Base-by-base conservation (phyloP, 2,113 vertebrate species). In the Grammomys dolichurus region DNA sequence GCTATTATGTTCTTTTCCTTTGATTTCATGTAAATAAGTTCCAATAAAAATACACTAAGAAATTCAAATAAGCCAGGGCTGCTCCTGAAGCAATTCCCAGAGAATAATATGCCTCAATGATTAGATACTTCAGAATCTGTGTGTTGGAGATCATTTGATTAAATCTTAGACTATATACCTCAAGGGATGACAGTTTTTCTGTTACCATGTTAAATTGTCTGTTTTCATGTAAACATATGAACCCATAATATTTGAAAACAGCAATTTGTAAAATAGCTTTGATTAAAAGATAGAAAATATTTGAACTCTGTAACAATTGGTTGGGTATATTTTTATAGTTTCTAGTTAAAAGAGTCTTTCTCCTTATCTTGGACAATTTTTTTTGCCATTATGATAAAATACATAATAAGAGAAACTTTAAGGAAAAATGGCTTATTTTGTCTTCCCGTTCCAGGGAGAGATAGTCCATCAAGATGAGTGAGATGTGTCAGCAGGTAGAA, bases 21-120 rank as follows among this genome's bases (percentile, higher is more conserved):
- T 92, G 40, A 87, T 46, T 17, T 73, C 58, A 92, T 77, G 5
- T 48, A 20, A 89, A 58, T 81, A 90, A 87, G 75, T 92, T 89
- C 75, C 24, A 73, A 73, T n/a, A 69, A n/a, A 94, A 94, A 87
- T 40, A n/a, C 56, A 10, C 33, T 48, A 4, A 89, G 69, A 84
- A 51, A 60, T 58, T 96, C 48, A 96, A 94, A 89, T 81, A 91
- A 95, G 20, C 12, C 3, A 90, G 6, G 1, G 9, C 31, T 81
- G 1, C 89, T 8, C 90, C 11, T 88, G 77, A 7, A 81, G n/a
- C 26, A 77, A 7, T 13, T 16, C n/a, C 7, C 36, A 56, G 3
- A 51, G 36, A 92, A 81, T 70, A 88, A 85, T 48, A 48, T 11
- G 93, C 4, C 33, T 43, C 40, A 31, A 60, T 19, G 80, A n/a